Base-by-base conservation (phyloP, 2,888 invertebrate species). In the Odontothrips loti region DNA sequence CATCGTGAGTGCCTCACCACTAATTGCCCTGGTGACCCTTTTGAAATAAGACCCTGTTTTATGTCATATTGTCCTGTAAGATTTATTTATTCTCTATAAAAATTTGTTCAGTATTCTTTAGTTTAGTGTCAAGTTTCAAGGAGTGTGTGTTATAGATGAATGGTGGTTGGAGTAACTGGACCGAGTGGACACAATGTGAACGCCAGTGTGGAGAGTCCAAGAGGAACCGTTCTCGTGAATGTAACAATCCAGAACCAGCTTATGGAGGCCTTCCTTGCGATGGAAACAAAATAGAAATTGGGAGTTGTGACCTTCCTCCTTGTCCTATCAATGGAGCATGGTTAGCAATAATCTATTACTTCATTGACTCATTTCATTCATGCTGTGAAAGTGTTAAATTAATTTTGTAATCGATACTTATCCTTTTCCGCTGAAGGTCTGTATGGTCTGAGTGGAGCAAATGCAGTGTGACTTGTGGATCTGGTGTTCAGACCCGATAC, bases 281-380 rank as follows among this genome's bases (percentile, higher is more conserved):
- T 12, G 89, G 89, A 0, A 82, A 83, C 17, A 86, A 86, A 79
- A 84, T 83, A 20, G 88, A 89, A 82, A 87, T 87, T 81, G 87
- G 87, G 79, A 85, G 86, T 47, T 89, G 89, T 81, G 86, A 86
- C 68, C 84, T 86, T 1, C 85, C 85, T 78, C 86, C 86, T 63
- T 90, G 90, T 83, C 87, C 88, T 78, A 86, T 88, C n/a, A 85
- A 89, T 84, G 89, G 89, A 27, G 82, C 83, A 81, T 87, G 87
- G 87, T 86, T 85, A 84, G 34, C 87, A 48, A 51, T 79, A 3
- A 29, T 48, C 20, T 23, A 9, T n/a, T 58, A 68, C 34, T 81
- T 81, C 34, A 8, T 63, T 51, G 29, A 68, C n/a, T n/a, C n/a
- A n/a, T 81, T 79, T 6, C 43, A 9, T 9, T 80, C 17, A 75